Evolutionary conservation across 2,888 invertebrate genomes (phyloP), one percentile per base, ranked within the genome.

Genomic region (Ceramica pisi): DNA sequence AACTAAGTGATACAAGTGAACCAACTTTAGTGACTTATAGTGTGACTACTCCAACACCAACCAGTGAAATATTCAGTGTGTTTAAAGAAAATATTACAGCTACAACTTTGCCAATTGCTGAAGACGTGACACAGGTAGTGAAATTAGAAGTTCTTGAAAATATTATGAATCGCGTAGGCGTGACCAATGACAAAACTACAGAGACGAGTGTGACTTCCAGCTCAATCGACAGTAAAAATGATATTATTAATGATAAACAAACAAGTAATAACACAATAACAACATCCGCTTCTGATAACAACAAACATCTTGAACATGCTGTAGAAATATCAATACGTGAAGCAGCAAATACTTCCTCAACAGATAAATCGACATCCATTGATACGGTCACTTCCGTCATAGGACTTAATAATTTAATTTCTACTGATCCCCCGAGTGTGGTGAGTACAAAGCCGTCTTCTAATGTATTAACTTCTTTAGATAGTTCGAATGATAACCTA

Each of bases 1-100:
- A 71, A 67, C 65, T 70, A 63, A 75, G 75, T 73, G 81, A 73
- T 59, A 71, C 55, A 38, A 75, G 75, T 67, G 71, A 55, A 50
- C 35, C 31, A 12, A 75, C 55, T 65, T 23, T 55, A 67, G 67
- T 71, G 41, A 66, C 59, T n/a, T 48, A 63, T 44, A 77, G 71
- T 80, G 75, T 61, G 48, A 70, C 60, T 38, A 68, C 64, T 48
- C 41, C 69, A 31, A 67, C 12, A 10, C 51, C 70, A 31, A 60
- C 35, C 2, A 51, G 62, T 56, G 66, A 64, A 10, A 44, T 26
- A 26, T 46, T 51, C 0, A 64, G 44, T 63, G 79, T 60, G 4
- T 31, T 65, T 0, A 64, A 64, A n/a, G 44, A 65, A 67, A 73
- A 73, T 50, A 21, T 41, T 19, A 62, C 63, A n/a, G 35, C 38